phyloP scores from a whole-genome alignment of 2,113 vertebrate genomes.

The Chrysochloris asiatica region DNA sequence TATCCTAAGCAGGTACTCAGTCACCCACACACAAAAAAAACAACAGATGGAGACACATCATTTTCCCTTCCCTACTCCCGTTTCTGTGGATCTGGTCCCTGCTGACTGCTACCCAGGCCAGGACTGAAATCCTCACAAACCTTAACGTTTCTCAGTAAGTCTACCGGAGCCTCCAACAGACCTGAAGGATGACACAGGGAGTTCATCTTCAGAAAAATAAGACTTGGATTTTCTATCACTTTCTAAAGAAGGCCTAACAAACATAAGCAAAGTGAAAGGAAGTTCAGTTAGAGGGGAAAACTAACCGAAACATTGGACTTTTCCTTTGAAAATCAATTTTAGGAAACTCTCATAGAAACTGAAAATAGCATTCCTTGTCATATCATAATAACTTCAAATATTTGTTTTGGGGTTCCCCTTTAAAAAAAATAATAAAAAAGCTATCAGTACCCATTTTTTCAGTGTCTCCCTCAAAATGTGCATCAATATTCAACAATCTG shows the following conservation, averaged over 20 bases:
- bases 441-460: conserved; percentile 63
- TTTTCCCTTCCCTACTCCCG: too few species aligned
- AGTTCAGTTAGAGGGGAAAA: neutral
- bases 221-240: neutral
- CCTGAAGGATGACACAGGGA: neutral
- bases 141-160: too few species aligned
- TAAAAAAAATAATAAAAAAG: too few species aligned
- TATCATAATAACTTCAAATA: conserved; percentile 59
- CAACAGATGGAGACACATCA: too few species aligned
- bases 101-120: neutral
- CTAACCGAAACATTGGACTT: neutral
- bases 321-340: conserved; percentile 44
- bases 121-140: too few species aligned
- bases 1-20: neutral
- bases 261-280: neutral
- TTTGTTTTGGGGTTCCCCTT: too few species aligned
- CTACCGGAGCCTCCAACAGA: neutral
- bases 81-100: neutral
- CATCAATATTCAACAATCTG: conserved; percentile 65
- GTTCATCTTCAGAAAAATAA: neutral
- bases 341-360: neutral
- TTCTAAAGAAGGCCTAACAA: neutral
- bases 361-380: conserved; percentile 54
- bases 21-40: too few species aligned
- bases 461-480: conserved; percentile 64